A percentile compares a stretch with the other conserved stretches of the same genome.
Evolutionary conservation across 1,140 invertebrate species (phyloP).

Genomic region (Orchesella cincta): DNA sequence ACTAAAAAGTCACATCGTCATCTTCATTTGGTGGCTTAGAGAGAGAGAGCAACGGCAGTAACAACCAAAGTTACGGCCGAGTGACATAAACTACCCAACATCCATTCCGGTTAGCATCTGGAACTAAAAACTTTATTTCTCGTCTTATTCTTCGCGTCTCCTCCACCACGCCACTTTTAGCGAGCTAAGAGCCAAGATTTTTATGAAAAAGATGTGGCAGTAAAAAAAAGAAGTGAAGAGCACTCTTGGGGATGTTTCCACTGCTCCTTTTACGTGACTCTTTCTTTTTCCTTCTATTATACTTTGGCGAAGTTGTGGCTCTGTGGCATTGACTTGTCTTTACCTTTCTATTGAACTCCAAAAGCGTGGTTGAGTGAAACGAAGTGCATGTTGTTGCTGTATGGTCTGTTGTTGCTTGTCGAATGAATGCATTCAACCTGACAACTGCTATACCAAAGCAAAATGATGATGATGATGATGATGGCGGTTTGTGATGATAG

Average conservation of each 20-base stretch:
- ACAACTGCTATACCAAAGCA: not conserved
- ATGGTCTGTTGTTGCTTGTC: not conserved
- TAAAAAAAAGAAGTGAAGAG: not conserved
- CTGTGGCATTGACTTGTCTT: conserved; percentile 6
- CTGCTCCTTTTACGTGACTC: conserved; percentile 12
- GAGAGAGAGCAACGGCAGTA: no score
- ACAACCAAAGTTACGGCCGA: no score
- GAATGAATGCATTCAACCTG: not conserved
- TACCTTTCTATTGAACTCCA: conserved; percentile 11
- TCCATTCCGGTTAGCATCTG: not conserved
- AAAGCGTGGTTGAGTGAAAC: not conserved
- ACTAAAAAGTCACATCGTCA: not conserved
- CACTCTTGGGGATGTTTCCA: conserved; percentile 2
- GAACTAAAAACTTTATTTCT: not conserved
- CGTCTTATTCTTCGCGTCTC: not conserved
- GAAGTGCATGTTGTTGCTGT: not conserved
- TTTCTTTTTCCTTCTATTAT: not conserved
- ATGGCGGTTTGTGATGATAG: not conserved
- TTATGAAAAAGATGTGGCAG: not conserved
- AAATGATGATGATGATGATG: not conserved
- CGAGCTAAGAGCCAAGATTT: not conserved
- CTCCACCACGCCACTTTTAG: not conserved
- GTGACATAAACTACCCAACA: no score
- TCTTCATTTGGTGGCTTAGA: no score
- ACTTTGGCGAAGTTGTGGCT: not conserved